Conservation (phyloP, 2,888 invertebrate genomes). For the Caenorhabditis japonica region DNA sequence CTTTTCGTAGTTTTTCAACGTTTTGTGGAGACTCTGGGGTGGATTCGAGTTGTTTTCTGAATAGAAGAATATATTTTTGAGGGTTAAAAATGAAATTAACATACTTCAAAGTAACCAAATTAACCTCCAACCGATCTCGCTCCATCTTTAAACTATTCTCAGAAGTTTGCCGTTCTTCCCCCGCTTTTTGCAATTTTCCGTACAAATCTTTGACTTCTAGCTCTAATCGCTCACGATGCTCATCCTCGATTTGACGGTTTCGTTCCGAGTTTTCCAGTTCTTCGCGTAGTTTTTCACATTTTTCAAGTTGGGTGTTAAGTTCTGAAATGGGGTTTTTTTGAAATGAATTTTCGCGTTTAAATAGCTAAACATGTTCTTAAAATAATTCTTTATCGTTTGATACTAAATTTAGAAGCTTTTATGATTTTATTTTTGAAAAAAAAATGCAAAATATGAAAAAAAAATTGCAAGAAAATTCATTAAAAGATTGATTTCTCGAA, state of each 20-base stretch:
- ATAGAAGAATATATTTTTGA: not conserved
- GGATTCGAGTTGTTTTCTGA: constrained; percentile 41
- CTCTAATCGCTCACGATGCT: constrained; percentile 32
- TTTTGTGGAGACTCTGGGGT: constrained; percentile 42
- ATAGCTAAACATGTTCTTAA: too few relatives aligned
- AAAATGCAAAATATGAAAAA: too few relatives aligned
- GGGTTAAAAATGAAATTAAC: not conserved
- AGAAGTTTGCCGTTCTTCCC: constrained; percentile 14
- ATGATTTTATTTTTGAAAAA: too few relatives aligned
- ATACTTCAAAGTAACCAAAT: constrained; percentile 31
- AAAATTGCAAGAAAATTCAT: too few relatives aligned
- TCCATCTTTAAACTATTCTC: constrained; percentile 20
- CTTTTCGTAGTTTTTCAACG: constrained; percentile 30
- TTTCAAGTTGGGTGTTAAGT: constrained; percentile 5
- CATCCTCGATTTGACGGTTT: constrained; percentile 31
- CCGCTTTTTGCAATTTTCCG: constrained; percentile 24
- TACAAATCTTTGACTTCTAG: constrained; percentile 30
- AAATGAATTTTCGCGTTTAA: too few relatives aligned
- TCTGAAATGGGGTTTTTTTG: constrained; percentile 1
- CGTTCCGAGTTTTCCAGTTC: constrained; percentile 20
- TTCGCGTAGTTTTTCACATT: constrained; percentile 6
- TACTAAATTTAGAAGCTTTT: too few relatives aligned
- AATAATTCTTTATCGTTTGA: too few relatives aligned
- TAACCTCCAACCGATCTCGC: constrained; percentile 29
- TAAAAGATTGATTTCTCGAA: too few relatives aligned